Conservation (phyloP, 2,888 invertebrate species). For the Drosophila prolongata region DNA sequence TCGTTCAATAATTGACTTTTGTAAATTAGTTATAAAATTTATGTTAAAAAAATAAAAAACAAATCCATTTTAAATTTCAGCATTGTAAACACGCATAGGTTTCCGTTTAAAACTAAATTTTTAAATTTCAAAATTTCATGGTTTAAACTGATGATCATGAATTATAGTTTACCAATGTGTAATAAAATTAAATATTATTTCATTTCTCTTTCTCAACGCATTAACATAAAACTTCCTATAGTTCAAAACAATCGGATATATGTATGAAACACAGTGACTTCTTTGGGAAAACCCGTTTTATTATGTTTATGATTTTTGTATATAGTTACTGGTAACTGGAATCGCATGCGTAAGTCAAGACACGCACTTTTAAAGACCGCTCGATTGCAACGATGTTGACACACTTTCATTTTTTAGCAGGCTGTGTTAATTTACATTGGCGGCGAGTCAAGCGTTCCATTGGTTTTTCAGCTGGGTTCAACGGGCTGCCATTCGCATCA, state of each 20-base stretch:
- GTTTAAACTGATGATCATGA: too few relatives aligned
- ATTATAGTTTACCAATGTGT: too few relatives aligned
- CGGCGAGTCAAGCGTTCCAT: constrained; percentile 31
- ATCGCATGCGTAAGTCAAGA: constrained; percentile 20
- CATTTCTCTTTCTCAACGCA: background rate
- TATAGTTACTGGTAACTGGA: constrained; percentile 9
- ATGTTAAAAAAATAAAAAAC: too few relatives aligned
- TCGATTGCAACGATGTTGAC: constrained; percentile 28
- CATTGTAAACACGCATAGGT: too few relatives aligned
- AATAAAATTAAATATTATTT: too few relatives aligned
- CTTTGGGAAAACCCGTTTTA: constrained; percentile 14
- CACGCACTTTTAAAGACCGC: constrained; percentile 36
- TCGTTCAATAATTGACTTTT: too few relatives aligned
- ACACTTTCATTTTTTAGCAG: constrained; percentile 40
- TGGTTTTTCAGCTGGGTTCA: constrained; percentile 25
- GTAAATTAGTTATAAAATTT: too few relatives aligned
- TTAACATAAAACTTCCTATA: constrained; percentile 9
- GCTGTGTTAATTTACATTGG: constrained; percentile 31
- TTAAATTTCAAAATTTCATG: too few relatives aligned
- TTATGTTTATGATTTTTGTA: constrained; percentile 7
- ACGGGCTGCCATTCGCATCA: constrained; percentile 33
- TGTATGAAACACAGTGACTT: constrained; percentile 5
- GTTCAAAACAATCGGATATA: background rate
- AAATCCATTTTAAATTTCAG: too few relatives aligned
- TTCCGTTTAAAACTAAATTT: too few relatives aligned